Evolutionary conservation across 2,888 invertebrate species (phyloP).

Genomic region (Chrysomela aeneicollis): DNA sequence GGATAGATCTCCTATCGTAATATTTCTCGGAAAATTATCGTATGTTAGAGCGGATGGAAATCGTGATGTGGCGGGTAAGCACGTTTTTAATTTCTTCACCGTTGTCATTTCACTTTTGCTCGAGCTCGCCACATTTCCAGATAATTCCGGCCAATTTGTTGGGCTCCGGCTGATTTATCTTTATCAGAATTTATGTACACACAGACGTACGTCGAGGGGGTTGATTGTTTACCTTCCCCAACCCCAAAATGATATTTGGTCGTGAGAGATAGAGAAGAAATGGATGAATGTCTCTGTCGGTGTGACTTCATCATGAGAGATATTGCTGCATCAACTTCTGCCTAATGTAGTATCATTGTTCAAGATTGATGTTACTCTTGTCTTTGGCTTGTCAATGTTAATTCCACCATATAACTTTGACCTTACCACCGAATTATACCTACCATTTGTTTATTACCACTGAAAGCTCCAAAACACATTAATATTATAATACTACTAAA

Average conservation of each 20-base stretch:
- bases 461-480: no score
- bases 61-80: constrained; percentile 54
- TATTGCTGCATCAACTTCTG: no score
- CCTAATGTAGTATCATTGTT: no score
- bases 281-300: no score
- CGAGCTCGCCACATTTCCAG: constrained; percentile 58
- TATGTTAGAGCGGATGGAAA: constrained; percentile 42
- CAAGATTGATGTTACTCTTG: no score
- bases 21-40: constrained; percentile 49
- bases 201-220: constrained; percentile 35
- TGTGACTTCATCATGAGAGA: no score
- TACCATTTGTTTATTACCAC: no score
- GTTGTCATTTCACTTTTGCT: constrained; percentile 60
- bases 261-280: no score
- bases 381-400: no score
- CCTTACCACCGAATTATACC: no score
- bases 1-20: constrained; percentile 44
- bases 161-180: constrained; percentile 57
- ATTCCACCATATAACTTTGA: no score
- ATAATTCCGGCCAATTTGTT: constrained; percentile 59
- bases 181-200: constrained; percentile 61
- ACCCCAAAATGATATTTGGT: background rate
- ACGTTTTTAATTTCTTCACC: constrained; percentile 61
- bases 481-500: no score
- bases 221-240: background rate